phyloP scores from a whole-genome alignment of 2,113 vertebrate species.

The Corythornis vintsioides region DNA sequence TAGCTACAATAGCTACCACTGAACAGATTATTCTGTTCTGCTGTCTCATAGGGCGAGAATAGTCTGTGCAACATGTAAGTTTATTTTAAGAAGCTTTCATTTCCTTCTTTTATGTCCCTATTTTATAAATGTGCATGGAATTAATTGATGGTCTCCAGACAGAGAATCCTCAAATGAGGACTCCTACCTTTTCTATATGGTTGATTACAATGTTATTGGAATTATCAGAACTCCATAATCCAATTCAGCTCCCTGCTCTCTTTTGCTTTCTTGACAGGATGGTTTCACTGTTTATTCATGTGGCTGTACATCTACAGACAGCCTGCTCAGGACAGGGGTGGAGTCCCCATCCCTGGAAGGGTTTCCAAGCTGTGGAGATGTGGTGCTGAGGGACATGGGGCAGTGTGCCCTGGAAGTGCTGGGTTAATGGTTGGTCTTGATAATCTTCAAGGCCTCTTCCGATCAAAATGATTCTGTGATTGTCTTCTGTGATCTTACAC shows the following conservation, averaged over 20 bases:
- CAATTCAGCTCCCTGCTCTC: neutral
- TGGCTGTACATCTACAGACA: neutral
- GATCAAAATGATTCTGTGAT: neutral
- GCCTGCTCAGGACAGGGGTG: neutral
- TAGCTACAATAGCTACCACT: neutral
- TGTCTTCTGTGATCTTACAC: neutral
- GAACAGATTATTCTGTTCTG: neutral
- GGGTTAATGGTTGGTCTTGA: neutral
- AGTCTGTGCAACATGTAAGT: neutral
- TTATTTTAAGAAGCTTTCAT: neutral
- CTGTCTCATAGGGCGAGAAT: neutral
- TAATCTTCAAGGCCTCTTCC: neutral
- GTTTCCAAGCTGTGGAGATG: neutral
- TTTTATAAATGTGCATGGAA: neutral
- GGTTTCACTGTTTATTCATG: neutral
- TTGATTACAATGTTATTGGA: neutral
- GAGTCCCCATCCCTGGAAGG: neutral
- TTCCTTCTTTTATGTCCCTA: neutral
- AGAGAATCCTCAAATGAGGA: neutral
- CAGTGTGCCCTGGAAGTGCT: neutral
- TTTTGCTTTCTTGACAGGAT: neutral
- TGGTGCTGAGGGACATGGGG: neutral
- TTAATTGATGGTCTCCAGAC: neutral
- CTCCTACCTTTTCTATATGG: neutral
- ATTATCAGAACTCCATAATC: neutral